Evolutionary conservation across 2,113 vertebrate species (phyloP), one percentile per base, ranked within the genome.

Genomic region (Crotalus helleri): DNA sequence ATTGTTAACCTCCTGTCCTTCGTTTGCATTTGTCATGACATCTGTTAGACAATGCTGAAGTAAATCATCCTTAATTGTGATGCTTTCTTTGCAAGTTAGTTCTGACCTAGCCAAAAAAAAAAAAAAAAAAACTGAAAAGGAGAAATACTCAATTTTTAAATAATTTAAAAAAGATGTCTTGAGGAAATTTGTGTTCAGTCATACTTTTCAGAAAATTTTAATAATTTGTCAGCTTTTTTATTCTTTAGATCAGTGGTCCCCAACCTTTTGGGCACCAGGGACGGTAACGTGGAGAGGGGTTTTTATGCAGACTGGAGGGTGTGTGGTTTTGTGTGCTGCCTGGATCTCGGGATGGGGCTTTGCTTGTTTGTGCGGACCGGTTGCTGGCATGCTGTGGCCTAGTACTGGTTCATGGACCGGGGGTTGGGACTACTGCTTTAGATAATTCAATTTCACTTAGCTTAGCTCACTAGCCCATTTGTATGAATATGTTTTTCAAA

Each of bases 191-290:
- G 44, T 29, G 4, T 46, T 26, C 9, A 53, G 91, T 33, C 39
- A 39, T 15, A 10, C 15, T 5, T 91, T 33, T 85, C 54, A 29
- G 9, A 86, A 57, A 58, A 2, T 0, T 85, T 85, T 91, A 53
- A 53, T 64, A 59, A 49, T 85, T 92, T 51, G 55, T 87, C 59
- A 92, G 23, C 33, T 92, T 24, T 87, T 92, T 92, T 92, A 92
- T 55, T 92, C 19, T 92, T 58, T 26, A 12, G 8, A 51, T 51
- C 49, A 51, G 49, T 1, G 49, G 49, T 51, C 8, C 49, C 49
- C 49, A 51, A 51, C 49, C 49, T 51, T 51, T 51, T 51, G 49
- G 49, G 49, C 8, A 51, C 49, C 8, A 51, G 49, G 49, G 49
- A 51, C 49, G 7, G 49, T 51, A 51, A 51, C 49, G 49, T 51